Base-by-base conservation (phyloP, 2,888 invertebrate genomes). In the Scelioninae gen. 1 region DNA sequence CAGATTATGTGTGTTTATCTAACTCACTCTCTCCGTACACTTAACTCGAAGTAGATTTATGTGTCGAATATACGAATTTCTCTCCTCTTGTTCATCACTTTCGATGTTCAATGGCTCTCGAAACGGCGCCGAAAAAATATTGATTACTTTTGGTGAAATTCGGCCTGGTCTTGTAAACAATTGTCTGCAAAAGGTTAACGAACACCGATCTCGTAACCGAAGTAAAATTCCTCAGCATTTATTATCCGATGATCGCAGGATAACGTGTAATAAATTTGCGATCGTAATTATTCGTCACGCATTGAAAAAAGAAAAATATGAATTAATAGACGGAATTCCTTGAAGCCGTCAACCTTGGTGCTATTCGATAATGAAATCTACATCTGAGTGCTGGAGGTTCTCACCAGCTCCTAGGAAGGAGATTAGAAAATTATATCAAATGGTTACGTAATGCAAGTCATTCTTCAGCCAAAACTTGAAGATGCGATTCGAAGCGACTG, bases 311-410 rank as follows among this genome's bases (percentile, higher is more conserved):
- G 34, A 65, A 63, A 76, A 75, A 53, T 65, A 76, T 76, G 76
- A 76, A 81, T 80, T 74, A 80, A 80, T 80, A 66, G 47, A 74
- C 68, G 74, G 65, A 71, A 72, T 78, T 71, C 66, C 82, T 66
- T 68, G 60, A 72, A 82, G 76, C 60, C 69, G 69, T 71, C 66
- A 69, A 74, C 83, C 83, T 83, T 83, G 75, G 31, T 65, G 77
- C 13, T 75, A 75, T 71, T 83, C 60, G 79, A 79, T 83, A 83
- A 65, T 69, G 75, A 79, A 83, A 76, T 60, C 76, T 53, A 74
- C 74, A 74, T 78, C 65, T 56, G 55, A 23, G 47, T 43, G 68
- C n/a, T 13, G 56, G 58, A 72, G 43, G 55, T 63, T 77, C 16
- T 16, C 43, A 53, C 63, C 63, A 16, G 47, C 38, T 38, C 38